Base-by-base conservation (phyloP, 2,888 invertebrate genomes). In the Steinernema hermaphroditum region DNA sequence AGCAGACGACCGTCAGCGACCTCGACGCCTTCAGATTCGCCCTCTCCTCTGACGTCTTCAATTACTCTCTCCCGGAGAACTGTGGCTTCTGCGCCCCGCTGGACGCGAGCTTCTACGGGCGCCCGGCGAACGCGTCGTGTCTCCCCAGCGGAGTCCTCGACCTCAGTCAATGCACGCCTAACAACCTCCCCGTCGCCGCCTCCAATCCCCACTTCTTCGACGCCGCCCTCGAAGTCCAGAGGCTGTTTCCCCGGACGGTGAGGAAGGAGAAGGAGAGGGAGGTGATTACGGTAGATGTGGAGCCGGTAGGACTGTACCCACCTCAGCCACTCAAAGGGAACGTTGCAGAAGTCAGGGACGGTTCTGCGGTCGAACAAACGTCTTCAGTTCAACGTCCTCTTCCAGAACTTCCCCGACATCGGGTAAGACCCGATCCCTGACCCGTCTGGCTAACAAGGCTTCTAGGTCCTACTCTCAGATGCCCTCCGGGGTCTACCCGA, bases 121-220 rank as follows among this genome's bases (percentile, higher is more conserved):
- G 37, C 0, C 46, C 69, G 2, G 62, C 29, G 4, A 49, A 69
- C 37, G 57, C 49, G n/a, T 37, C 62, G 14, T 82, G 82, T 54
- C 74, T 81, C 22, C 82, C 82, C 2, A 77, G 75, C 22, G 82
- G 82, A 37, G 72, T 82, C 1, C 72, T 83, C 54, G 81, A 83
- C 75, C 73, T 82, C 50, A 78, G 78, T 16, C 77, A 77, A 69
- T 83, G 82, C 70, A 8, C 32, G 16, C 6, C 54, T 2, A 57
- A 68, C 24, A 69, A 32, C 34, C 73, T 70, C 46, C 37, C 68
- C 12, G 19, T 70, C 32, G 34, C 44, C 24, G 74, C 94, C 0
- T 94, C 94, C 72, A 94, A 94, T 89, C 94, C 94, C 0, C 94
- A 95, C 89, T 95, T 95, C 90, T 93, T 94, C 88, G 89, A 94